Evolutionary conservation across 1,140 invertebrate species (phyloP), one percentile per base, ranked within the genome.

Genomic region (Microplitis demolitor): DNA sequence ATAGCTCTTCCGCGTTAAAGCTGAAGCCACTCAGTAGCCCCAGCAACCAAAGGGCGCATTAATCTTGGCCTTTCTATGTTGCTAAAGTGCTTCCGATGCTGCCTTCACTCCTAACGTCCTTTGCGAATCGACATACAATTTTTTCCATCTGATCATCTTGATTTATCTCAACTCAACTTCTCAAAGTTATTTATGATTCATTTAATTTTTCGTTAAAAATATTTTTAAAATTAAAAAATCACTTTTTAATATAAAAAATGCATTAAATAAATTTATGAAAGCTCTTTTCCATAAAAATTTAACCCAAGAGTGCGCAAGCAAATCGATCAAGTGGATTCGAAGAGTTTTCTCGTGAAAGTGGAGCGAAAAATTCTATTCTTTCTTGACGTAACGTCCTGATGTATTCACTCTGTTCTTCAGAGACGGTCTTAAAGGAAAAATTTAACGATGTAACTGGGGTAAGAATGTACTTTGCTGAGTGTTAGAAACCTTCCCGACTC

Each of bases 21-120:
- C 61, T 68, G 72, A 76, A 73, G 71, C 71, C 64, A 73, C 69
- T 76, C 58, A 66, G 67, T 66, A 64, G 62, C 63, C 67, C 54
- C 69, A 74, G 66, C 69, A 76, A 69, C 75, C 66, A 76, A 76
- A 72, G 63, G 63, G 75, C 69, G 73, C 74, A 76, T 76, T 76
- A 76, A 76, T 76, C 75, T 76, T 71, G 71, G 66, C 63, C 72
- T 54, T 76, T 76, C 74, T 70, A 73, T 63, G 74, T 67, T 24
- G 60, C 75, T 76, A 76, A 76, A 76, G 75, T 76, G 75, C 75
- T 76, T 76, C 75, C 75, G 75, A 76, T 76, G 68, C 60, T 73
- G 24, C 24, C 24, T 24, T 24, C 24, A 24, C 24, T 24, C 24
- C 24, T 24, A 1, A 8, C 24, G 54, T 67, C 53, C 14, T 53